phyloP scores from a whole-genome alignment of 2,797 vertebrate species.

The Acridotheres tristis region DNA sequence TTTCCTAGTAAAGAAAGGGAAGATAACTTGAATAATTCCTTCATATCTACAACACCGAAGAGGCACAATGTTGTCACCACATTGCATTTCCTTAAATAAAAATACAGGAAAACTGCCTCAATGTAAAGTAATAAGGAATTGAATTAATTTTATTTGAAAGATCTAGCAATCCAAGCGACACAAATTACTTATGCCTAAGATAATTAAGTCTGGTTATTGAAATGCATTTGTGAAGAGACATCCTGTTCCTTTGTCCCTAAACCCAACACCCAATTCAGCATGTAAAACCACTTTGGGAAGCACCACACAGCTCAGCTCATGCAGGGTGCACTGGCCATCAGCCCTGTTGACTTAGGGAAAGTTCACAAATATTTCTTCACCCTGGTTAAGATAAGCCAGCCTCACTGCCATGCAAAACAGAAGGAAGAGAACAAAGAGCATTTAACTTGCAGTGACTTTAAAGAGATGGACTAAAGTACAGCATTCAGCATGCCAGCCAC shows the following conservation, averaged over 20 bases:
- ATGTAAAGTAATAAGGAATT: neutral
- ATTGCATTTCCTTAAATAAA: neutral
- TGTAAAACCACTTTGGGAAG: neutral
- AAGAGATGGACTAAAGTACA: neutral
- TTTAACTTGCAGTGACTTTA: slow-evolving; percentile 1
- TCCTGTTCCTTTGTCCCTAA: neutral
- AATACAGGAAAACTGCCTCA: neutral
- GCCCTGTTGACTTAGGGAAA: slow-evolving; percentile 31
- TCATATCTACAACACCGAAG: neutral
- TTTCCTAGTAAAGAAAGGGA: neutral
- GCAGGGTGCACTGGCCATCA: neutral
- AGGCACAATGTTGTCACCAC: neutral
- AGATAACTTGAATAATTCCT: neutral
- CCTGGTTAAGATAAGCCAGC: slow-evolving; percentile 11
- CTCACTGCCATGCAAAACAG: neutral
- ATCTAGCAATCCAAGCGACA: neutral
- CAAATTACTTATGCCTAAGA: neutral
- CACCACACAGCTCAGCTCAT: neutral
- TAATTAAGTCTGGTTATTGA: neutral
- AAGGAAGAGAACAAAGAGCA: slow-evolving; percentile 33
- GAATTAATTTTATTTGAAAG: neutral
- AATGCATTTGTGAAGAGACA: neutral
- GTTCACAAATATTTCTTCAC: slow-evolving; percentile 65
- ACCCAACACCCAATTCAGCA: neutral
- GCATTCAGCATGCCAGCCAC: neutral